Evolutionary conservation across 2,888 invertebrate genomes (phyloP), one percentile per base, ranked within the genome.

Genomic region (Nysson spinosus): DNA sequence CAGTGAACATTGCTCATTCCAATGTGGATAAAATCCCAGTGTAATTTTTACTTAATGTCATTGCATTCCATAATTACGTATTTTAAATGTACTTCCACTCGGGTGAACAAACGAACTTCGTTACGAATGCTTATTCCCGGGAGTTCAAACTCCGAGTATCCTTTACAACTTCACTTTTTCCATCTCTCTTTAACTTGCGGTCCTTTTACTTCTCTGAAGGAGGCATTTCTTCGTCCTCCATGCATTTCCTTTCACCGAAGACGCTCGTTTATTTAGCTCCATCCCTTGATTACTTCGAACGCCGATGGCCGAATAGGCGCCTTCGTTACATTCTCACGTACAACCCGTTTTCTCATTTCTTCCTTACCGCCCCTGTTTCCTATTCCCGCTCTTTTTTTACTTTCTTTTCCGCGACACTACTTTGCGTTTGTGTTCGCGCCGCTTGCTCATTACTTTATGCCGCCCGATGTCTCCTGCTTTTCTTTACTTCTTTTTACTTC

Each of bases 401-500:
- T 22, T 12, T 22, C 47, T 30, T 42, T 47, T 34, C 28, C 22
- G 16, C 5, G n/a, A n/a, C n/a, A n/a, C n/a, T n/a, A n/a, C n/a
- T n/a, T n/a, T n/a, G n/a, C n/a, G n/a, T n/a, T 12, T 4, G 19
- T 12, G 19, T 3, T 6, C 3, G 2, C 14, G 3, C 3, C 22
- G 37, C 26, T 14, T 26, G 14, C 26, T 20, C 26, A 30, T 37
- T 17, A 65, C 54, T 58, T 40, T 37, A 40, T 39, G 32, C 44
- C 46, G 49, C 49, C 42, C 57, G 46, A 70, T 58, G 47, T 58
- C 32, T 34, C 22, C n/a, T n/a, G n/a, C n/a, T n/a, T n/a, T n/a
- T 9, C 52, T 65, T 70, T 51, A 66, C 65, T 64, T 54, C 49
- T 70, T 34, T 17, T 17, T n/a, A 19, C 52, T 49, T 32, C 22